Base-by-base conservation (phyloP, 2,797 vertebrate species). In the Choloepus didactylus region DNA sequence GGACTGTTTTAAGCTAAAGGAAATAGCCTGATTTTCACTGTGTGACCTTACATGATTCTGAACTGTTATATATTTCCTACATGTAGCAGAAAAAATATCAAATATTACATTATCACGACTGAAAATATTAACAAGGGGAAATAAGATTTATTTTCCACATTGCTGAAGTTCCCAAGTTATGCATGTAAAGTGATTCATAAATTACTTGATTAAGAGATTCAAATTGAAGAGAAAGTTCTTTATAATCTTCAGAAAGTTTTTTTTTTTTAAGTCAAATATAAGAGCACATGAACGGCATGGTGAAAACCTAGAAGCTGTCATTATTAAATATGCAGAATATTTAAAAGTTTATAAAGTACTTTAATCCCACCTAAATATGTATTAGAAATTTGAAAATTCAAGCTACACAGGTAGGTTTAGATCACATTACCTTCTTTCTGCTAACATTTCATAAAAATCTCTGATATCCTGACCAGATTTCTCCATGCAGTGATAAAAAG, bases 401-500 rank as follows among this genome's bases (percentile, higher is more conserved):
- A 95, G 84, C 0, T 89, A 84, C 23, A 44, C 9, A 90, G 15
- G 16, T 59, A 62, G 31, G 0, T 8, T 93, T 25, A 59, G 87
- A 92, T 90, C 23, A 98, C 98, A 5, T 56, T 97, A 99, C 99
- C 99, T 99, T 98, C 99, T 99, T 98, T 99, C 99, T 77, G 99
- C 98, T 91, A 99, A 98, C 97, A 99, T 99, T 97, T 99, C 99
- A 79, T 99, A 99, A 83, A 99, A 99, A 97, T 99, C 99, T 98
- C 99, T 98, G 97, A 99, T 99, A 97, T 99, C 99, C 96, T 99
- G 99, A 95, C 99, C 99, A 91, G 99, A 99, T 96, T 99, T 99
- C 98, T 99, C 99, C 99, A 99, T 99, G 97, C 99, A 99, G 96
- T 99, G 99, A 98, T 99, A 99, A 98, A 99, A 99, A 54, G 99